Conservation (phyloP, 2,888 invertebrate genomes). For the Pheosia tremula region DNA sequence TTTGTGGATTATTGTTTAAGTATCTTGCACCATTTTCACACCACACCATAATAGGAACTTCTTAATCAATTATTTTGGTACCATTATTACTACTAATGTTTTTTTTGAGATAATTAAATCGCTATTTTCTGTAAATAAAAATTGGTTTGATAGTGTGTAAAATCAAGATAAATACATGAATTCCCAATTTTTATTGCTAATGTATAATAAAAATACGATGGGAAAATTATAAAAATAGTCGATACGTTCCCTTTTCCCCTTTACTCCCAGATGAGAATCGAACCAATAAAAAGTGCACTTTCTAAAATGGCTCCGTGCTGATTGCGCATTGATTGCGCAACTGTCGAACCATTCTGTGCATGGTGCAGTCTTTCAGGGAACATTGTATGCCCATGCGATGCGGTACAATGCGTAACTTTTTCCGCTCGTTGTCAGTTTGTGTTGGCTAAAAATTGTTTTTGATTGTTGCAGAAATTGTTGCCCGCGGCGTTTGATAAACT, state of each 20-base stretch:
- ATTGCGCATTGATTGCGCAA: slow-evolving; percentile 43
- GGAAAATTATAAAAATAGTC: background rate
- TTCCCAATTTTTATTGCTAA: no score
- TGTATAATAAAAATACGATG: background rate
- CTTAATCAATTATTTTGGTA: no score
- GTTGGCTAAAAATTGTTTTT: slow-evolving; percentile 39
- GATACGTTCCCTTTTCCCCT: background rate
- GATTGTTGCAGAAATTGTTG: slow-evolving; percentile 31
- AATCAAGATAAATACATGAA: no score
- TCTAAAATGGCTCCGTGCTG: slow-evolving; percentile 35
- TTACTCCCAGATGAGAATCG: slow-evolving; percentile 1
- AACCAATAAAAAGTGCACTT: slow-evolving; percentile 17
- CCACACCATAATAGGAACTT: no score
- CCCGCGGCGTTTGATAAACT: no score
- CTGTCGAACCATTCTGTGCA: slow-evolving; percentile 36
- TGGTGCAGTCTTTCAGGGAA: slow-evolving; percentile 31
- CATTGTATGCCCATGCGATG: slow-evolving; percentile 35
- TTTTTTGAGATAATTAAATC: no score
- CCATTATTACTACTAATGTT: no score
- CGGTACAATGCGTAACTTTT: slow-evolving; percentile 38
- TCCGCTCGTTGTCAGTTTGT: slow-evolving; percentile 30
- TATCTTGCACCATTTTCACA: no score
- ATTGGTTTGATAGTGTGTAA: no score
- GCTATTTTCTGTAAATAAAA: no score
- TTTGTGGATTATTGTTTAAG: no score